Evolutionary conservation across 2,797 vertebrate species (phyloP).

Genomic region (Cuculus canorus): DNA sequence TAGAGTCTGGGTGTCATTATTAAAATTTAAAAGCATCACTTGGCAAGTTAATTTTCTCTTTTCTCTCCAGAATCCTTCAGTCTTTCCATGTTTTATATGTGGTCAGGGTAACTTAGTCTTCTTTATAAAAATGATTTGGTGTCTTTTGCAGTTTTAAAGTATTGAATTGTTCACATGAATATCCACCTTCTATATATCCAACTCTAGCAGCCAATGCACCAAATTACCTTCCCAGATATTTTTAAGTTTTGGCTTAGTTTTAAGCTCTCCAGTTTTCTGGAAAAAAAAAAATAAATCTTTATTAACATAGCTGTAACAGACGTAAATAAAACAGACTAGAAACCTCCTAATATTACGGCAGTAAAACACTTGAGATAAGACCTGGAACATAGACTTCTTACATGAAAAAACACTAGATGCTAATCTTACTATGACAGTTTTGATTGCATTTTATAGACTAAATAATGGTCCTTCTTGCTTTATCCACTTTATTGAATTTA

Average conservation of each 20-base stretch:
- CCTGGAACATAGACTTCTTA: neutral
- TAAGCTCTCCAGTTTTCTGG: neutral
- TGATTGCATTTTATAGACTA: neutral
- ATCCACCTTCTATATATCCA: neutral
- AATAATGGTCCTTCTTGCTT: neutral
- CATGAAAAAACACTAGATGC: neutral
- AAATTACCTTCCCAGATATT: neutral
- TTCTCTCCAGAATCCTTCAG: neutral
- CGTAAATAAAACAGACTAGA: neutral
- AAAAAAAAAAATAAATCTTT: neutral
- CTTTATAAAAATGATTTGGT: neutral
- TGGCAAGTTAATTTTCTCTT: neutral
- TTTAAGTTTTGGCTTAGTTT: neutral
- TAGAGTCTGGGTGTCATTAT: neutral
- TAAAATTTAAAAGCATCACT: neutral
- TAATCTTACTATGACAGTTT: neutral
- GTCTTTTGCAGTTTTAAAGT: neutral
- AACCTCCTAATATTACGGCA: neutral
- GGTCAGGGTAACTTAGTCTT: neutral
- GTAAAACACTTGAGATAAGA: neutral
- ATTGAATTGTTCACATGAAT: neutral
- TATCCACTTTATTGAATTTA: neutral
- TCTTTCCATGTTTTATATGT: neutral
- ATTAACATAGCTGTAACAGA: neutral
- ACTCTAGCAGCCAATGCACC: neutral